Percentiles rank a stretch among this genome's conserved stretches.
phyloP scores from a whole-genome alignment of 2,797 vertebrate genomes.

The Pseudochirops cupreus region DNA sequence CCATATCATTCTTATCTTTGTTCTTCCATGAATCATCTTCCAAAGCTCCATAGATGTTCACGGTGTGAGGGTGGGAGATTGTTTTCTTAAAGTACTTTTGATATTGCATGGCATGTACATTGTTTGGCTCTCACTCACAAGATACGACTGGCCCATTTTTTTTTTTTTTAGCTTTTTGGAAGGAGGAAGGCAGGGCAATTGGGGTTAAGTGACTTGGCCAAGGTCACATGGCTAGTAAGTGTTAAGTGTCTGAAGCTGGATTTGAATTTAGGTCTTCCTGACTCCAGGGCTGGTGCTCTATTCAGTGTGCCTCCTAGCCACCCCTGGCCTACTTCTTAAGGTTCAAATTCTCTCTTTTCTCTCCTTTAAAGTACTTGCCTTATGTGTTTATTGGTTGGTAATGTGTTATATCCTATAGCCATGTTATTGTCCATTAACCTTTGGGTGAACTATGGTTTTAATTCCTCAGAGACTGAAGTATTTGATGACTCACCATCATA shows the following conservation, averaged over 20 bases:
- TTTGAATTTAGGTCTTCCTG: too few species aligned
- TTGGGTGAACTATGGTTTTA: not conserved
- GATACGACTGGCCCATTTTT: not conserved
- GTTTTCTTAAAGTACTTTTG: not conserved
- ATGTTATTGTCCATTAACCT: not conserved
- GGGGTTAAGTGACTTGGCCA: too few species aligned
- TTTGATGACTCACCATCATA: not conserved
- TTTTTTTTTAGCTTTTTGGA: too few species aligned
- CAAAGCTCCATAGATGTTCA: not conserved
- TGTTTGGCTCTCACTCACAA: not conserved
- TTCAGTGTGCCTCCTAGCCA: too few species aligned
- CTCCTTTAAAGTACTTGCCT: not conserved
- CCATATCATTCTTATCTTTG: not conserved
- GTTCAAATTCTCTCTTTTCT: not conserved
- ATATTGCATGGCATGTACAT: not conserved
- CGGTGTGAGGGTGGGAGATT: not conserved
- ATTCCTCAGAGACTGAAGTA: not conserved
- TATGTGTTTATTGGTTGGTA: not conserved
- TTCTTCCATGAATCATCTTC: not conserved
- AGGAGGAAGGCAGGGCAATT: too few species aligned
- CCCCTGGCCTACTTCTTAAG: not conserved
- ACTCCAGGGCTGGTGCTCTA: too few species aligned
- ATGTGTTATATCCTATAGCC: not conserved
- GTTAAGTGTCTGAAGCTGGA: too few species aligned
- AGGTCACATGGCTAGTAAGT: too few species aligned